Evolutionary conservation across 2,888 invertebrate genomes (phyloP), one percentile per base, ranked within the genome.

Genomic region (Melikaiella ostensackeni): DNA sequence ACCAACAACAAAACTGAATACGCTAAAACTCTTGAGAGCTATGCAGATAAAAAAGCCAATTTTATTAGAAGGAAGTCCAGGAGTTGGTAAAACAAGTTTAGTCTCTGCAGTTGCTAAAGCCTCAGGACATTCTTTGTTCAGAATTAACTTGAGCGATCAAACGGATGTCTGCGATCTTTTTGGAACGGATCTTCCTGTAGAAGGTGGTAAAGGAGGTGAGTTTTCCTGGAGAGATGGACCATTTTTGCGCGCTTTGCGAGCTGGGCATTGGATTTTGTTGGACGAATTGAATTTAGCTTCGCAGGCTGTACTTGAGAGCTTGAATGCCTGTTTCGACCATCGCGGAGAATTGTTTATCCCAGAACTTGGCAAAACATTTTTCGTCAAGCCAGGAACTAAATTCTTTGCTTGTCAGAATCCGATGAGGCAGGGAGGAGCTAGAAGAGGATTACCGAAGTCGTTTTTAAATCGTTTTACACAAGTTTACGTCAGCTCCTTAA

Each of bases 381-480:
- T 94, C 80, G 94, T 99, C 0, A 95, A 93, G 88, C 91, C 92
- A 77, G 93, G 94, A 84, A 98, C 98, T 0, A 95, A 96, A 84
- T 94, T 99, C 74, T 99, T 99, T 91, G 99, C 97, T 0, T 99
- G 99, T 88, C 99, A 99, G 92, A 99, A 99, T 93, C 99, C 99
- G 0, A 92, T 97, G 59, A 95, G 95, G 86, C 98, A 99, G 92
- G 99, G 99, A 13, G 99, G 99, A 0, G 98, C 97, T 0, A 94
- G 99, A 81, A 95, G 99, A 91, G 99, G 99, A 0, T 93, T 99
- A 38, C 99, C 99, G 0, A 95, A 97, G 87, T 99, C 99, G 0
- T 99, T 99, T 91, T 93, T 99, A 0, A 99, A 99, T 91, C 94
- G 99, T 86, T 99, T 99, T 89, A 98, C 98, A 6, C 98, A 98